Evolutionary conservation across 1,140 invertebrate genomes (phyloP), one percentile per base, ranked within the genome.

Genomic region (Aradophagus sp.): DNA sequence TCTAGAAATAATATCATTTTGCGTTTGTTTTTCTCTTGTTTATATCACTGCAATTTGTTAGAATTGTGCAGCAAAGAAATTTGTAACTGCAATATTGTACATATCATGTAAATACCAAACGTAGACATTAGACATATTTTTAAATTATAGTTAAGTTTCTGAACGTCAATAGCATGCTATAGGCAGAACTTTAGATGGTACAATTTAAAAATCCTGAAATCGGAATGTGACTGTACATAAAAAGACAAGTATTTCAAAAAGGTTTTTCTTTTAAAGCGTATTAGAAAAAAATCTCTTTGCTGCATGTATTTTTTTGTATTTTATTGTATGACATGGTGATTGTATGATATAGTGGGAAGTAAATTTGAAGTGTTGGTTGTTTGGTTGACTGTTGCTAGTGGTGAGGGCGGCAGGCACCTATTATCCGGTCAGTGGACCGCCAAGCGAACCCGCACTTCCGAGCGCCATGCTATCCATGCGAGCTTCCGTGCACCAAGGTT

Each of bases 381-480:
- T 84, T 88, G 83, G 84, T 89, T 86, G 87, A 87, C 89, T 89
- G 83, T 87, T 91, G 90, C 84, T 91, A 93, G 92, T 95, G 89
- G 93, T 96, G 87, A 96, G 94, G 91, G 93, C 95, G 84, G 90
- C 93, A 77, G 95, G 95, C 83, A 97, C 94, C 84, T 97, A 94
- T 89, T 97, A 94, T 87, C 95, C 95, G 77, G 89, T 95, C 74
- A 94, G 93, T 78, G 92, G 93, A 84, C 89, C 92, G 82, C 83
- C 87, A 78, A 84, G 79, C 77, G 84, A 86, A 84, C 82, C 84
- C 79, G 81, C 84, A 84, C 84, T 84, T 80, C 84, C 84, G 84
- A 79, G 84, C 82, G 82, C 84, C 84, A 84, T 85, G 79, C 80
- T 86, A 85, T 86, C 84, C 84, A 86, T 86, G 83, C 84, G 84